These are phyloP conservation scores for Barypeithes pellucidus DNA, from an alignment of 2,888 invertebrate species.

Conservation along the genomic window DNA sequence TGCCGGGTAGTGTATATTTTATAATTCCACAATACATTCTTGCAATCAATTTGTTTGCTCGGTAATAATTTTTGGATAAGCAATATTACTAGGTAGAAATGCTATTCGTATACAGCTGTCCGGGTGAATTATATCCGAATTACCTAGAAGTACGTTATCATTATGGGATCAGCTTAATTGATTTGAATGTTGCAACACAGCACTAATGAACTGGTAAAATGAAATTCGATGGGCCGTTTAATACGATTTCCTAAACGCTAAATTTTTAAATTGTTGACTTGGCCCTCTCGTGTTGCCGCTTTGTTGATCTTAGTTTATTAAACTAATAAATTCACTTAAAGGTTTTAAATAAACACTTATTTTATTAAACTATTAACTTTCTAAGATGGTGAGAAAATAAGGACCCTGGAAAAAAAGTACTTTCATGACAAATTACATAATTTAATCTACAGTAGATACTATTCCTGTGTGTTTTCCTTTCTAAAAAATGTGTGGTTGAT, in stretches of 20 bases:
- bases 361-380: no score
- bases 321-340: no score
- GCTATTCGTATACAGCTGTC: conserved; percentile 30
- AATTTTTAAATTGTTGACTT: conserved; percentile 18
- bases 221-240: conserved; percentile 43
- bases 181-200: conserved; percentile 48
- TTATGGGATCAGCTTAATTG: conserved; percentile 49
- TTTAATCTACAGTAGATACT: no score
- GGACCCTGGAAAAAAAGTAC: no score
- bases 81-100: conserved; percentile 40
- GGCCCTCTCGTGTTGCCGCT: not conserved
- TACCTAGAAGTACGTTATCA: conserved; percentile 45
- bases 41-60: conserved; percentile 2
- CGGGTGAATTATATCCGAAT: conserved; percentile 48
- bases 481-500: no score
- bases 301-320: no score
- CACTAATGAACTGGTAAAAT: conserved; percentile 51
- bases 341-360: no score
- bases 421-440: no score
- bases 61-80: conserved; percentile 41
- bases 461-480: no score
- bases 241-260: conserved; percentile 21
- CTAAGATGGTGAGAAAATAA: no score
- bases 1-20: not conserved
- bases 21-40: not conserved